A percentile compares a stretch with the other conserved stretches of the same genome.
Evolutionary conservation across 2,113 vertebrate genomes (phyloP).

Genomic region (Hyaena hyaena): DNA sequence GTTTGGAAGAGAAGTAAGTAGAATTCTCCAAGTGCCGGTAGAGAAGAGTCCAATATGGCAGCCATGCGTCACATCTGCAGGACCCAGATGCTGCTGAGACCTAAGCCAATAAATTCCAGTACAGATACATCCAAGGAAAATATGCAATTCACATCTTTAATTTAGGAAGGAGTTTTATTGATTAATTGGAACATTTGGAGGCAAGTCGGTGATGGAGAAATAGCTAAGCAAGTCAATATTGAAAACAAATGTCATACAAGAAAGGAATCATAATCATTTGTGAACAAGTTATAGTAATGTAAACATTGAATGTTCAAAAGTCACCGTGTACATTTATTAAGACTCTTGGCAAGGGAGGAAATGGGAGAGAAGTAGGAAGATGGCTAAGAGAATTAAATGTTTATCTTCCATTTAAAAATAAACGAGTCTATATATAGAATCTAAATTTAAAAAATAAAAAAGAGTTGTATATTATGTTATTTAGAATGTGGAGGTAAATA

Average conservation of each 20-base stretch:
- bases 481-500: background rate
- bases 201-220: background rate
- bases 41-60: too few relatives aligned
- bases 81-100: fast-evolving
- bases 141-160: background rate
- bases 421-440: background rate
- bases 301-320: background rate
- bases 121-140: background rate
- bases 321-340: background rate
- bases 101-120: background rate
- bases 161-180: background rate
- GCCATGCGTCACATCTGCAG: background rate
- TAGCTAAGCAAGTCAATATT: background rate
- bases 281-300: background rate
- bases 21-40: background rate
- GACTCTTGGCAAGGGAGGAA: background rate
- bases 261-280: background rate
- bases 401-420: background rate
- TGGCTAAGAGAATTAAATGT: background rate
- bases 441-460: background rate
- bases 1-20: background rate
- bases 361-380: background rate
- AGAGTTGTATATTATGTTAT: background rate
- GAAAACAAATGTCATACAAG: background rate
- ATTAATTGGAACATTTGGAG: background rate